Percentiles rank a stretch among this genome's conserved stretches.
Conservation (phyloP, 2,888 invertebrate species). For the Eupithecia inturbata region DNA sequence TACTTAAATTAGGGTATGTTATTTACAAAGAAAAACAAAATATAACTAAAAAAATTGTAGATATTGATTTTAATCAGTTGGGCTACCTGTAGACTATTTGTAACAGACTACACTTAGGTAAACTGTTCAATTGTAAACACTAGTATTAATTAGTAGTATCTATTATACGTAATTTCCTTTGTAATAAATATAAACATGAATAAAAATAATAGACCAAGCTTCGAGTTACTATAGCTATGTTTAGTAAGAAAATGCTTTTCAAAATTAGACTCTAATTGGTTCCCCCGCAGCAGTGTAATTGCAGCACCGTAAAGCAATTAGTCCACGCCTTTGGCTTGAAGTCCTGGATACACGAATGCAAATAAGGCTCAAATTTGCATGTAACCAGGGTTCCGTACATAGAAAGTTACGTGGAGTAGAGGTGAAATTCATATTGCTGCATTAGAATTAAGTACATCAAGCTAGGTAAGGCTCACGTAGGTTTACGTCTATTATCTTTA, state of each 20-base stretch:
- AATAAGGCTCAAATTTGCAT: slow-evolving; percentile 45
- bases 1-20: not conserved
- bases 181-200: not conserved
- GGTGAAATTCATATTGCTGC: slow-evolving; percentile 9
- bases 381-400: slow-evolving; percentile 31
- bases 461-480: too few relatives aligned
- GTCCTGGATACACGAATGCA: slow-evolving; percentile 44
- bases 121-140: not conserved
- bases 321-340: slow-evolving; percentile 45
- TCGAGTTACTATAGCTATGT: not conserved
- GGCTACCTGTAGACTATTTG: not conserved
- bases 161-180: not conserved
- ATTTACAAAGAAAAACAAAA: too few relatives aligned
- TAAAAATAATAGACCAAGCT: not conserved
- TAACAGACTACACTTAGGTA: not conserved
- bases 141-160: not conserved
- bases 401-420: slow-evolving; percentile 3
- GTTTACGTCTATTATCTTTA: too few relatives aligned
- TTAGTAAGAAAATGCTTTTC: slow-evolving; percentile 18
- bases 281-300: slow-evolving; percentile 38
- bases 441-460: not conserved
- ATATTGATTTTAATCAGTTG: not conserved
- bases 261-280: slow-evolving; percentile 39
- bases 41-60: too few relatives aligned
- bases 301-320: slow-evolving; percentile 42